Evolutionary conservation across 2,113 vertebrate species (phyloP).

Genomic region (Castor canadensis): DNA sequence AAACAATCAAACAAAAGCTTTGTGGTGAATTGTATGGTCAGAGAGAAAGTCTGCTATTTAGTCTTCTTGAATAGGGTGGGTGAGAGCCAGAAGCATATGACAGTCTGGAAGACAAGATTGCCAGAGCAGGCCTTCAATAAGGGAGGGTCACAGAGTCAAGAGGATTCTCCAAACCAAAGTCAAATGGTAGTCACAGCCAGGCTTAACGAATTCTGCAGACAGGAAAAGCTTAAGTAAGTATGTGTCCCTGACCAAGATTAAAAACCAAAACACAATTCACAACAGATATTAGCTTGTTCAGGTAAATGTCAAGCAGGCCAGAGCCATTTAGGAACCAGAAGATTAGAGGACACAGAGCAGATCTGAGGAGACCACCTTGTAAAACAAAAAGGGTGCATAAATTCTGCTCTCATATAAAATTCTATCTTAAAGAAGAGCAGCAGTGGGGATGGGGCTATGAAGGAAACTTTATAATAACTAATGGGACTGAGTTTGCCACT

Average conservation of each 20-base stretch:
- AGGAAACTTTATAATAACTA: not conserved
- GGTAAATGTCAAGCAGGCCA: not conserved
- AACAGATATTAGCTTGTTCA: not conserved
- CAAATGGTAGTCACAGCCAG: not conserved
- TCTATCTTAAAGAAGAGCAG: not conserved
- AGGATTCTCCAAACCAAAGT: not conserved
- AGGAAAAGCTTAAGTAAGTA: not conserved
- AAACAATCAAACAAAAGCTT: not conserved
- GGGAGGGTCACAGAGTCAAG: not conserved
- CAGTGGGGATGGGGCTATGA: not conserved
- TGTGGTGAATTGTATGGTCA: not conserved
- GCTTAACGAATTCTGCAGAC: not conserved
- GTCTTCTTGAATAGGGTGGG: not conserved
- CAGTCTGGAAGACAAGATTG: not conserved
- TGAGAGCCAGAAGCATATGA: not conserved
- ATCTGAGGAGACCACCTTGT: not conserved
- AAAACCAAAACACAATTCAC: not conserved
- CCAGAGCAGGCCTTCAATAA: not conserved
- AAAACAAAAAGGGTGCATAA: not conserved
- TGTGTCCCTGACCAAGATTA: not conserved
- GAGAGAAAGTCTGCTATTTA: not conserved
- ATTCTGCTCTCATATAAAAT: not conserved
- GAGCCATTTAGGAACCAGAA: not conserved
- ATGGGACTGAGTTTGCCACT: not conserved
- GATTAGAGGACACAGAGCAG: not conserved